phyloP scores from a whole-genome alignment of 2,888 invertebrate genomes.

The Hofmannophila pseudospretella region DNA sequence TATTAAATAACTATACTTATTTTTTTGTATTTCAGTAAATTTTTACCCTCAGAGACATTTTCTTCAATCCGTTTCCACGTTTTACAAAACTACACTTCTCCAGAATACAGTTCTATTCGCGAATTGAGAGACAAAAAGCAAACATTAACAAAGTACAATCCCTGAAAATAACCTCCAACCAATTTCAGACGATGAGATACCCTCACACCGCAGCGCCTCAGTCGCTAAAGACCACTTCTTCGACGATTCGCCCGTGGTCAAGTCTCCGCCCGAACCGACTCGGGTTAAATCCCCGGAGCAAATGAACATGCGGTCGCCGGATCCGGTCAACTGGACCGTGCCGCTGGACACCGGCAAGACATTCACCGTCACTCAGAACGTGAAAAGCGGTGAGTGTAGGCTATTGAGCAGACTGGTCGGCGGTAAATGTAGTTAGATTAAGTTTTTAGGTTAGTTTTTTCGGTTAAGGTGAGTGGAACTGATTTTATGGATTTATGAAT shows the following conservation, averaged over 20 bases:
- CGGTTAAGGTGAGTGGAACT: slow-evolving; percentile 20
- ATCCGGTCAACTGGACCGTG: slow-evolving; percentile 97
- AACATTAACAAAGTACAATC: too few relatives aligned
- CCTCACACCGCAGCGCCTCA: slow-evolving; percentile 69
- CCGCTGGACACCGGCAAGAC: slow-evolving; percentile 95
- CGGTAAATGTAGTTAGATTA: slow-evolving; percentile 45
- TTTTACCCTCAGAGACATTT: too few relatives aligned
- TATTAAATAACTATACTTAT: too few relatives aligned
- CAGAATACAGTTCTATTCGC: too few relatives aligned
- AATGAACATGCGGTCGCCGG: slow-evolving; percentile 94
- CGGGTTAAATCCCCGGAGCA: slow-evolving; percentile 95
- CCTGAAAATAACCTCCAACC: slow-evolving; percentile 7
- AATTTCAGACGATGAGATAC: slow-evolving; percentile 64
- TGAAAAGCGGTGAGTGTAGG: slow-evolving; percentile 79
- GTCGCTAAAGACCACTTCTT: slow-evolving; percentile 74
- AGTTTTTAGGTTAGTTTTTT: slow-evolving; percentile 17
- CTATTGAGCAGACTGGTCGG: slow-evolving; percentile 41
- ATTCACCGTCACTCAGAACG: slow-evolving; percentile 95
- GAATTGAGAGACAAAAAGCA: too few relatives aligned
- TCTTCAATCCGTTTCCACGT: too few relatives aligned
- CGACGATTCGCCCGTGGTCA: slow-evolving; percentile 83
- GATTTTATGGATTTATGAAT: slow-evolving; percentile 20
- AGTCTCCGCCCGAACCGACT: slow-evolving; percentile 95
- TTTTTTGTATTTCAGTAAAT: too few relatives aligned
- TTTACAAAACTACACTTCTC: too few relatives aligned